Evolutionary conservation across 2,888 invertebrate species (phyloP).

Genomic region (Euplagia quadripunctaria): DNA sequence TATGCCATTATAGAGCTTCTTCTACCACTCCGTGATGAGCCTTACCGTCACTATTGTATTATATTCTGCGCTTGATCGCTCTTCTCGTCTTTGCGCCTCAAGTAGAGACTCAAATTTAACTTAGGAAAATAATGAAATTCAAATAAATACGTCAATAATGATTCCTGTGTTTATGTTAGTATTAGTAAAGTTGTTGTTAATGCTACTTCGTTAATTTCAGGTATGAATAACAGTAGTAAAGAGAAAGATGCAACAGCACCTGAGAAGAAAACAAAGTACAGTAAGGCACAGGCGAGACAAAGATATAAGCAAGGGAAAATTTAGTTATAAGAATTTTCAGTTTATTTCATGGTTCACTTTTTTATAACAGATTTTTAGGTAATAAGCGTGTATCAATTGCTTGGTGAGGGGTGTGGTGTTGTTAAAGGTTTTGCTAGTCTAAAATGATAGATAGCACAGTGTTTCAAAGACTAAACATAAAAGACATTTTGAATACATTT

Average conservation of each 20-base stretch:
- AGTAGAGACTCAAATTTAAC: too few species aligned
- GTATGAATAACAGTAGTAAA: slow-evolving; percentile 63
- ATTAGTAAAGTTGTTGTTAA: neutral
- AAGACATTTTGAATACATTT: slow-evolving; percentile 48
- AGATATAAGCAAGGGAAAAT: slow-evolving; percentile 92
- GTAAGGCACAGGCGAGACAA: slow-evolving; percentile 92
- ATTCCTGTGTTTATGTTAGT: neutral
- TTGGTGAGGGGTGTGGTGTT: slow-evolving; percentile 51
- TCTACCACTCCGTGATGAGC: too few species aligned
- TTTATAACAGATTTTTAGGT: slow-evolving; percentile 49
- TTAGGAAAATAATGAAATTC: neutral
- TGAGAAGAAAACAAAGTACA: slow-evolving; percentile 87
- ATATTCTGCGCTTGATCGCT: too few species aligned
- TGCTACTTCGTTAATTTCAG: slow-evolving; percentile 57
- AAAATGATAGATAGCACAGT: slow-evolving; percentile 33
- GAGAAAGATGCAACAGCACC: slow-evolving; percentile 72
- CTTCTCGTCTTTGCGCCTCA: too few species aligned
- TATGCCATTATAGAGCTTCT: too few species aligned
- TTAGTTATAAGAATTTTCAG: slow-evolving; percentile 70
- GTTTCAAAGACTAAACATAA: slow-evolving; percentile 49
- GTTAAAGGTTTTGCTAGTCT: slow-evolving; percentile 49
- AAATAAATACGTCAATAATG: neutral
- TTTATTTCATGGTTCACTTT: slow-evolving; percentile 40
- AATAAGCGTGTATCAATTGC: slow-evolving; percentile 51
- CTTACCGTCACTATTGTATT: too few species aligned